phyloP scores from a whole-genome alignment of 2,113 vertebrate species.

The Centropus unirufus region DNA sequence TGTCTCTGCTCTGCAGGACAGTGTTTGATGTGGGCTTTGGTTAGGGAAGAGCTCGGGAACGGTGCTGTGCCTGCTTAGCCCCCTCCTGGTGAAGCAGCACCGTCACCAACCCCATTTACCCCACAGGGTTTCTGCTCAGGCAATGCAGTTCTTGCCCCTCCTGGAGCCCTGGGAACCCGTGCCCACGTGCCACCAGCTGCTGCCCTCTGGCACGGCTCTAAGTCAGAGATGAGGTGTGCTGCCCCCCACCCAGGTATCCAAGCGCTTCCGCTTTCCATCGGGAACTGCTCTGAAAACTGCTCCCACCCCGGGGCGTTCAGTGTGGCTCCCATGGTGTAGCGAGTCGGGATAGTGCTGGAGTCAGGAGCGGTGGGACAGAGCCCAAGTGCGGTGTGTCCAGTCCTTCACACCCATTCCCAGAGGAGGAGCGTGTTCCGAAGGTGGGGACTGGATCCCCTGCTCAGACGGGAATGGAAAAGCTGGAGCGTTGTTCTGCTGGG shows the following conservation, averaged over 20 bases:
- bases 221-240: not conserved
- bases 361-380: not conserved
- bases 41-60: not conserved
- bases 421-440: not conserved
- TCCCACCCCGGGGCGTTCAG: not conserved
- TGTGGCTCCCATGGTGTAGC: not conserved
- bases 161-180: slow-evolving; percentile 3
- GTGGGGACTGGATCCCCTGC: not conserved
- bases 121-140: slow-evolving; percentile 15
- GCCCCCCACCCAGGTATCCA: not conserved
- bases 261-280: not conserved
- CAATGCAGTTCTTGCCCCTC: slow-evolving; percentile 25
- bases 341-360: not conserved
- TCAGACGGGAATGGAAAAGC: not conserved
- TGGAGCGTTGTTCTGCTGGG: not conserved
- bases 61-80: not conserved
- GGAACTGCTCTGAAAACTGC: not conserved
- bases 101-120: slow-evolving; percentile 24
- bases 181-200: not conserved
- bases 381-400: not conserved
- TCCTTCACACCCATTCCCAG: not conserved
- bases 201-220: not conserved
- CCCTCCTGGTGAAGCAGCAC: not conserved
- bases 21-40: not conserved
- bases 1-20: not conserved